A percentile compares a stretch with the other conserved stretches of the same genome.
Conservation (phyloP, 2,888 invertebrate species). For the Mycalesis mineus region DNA sequence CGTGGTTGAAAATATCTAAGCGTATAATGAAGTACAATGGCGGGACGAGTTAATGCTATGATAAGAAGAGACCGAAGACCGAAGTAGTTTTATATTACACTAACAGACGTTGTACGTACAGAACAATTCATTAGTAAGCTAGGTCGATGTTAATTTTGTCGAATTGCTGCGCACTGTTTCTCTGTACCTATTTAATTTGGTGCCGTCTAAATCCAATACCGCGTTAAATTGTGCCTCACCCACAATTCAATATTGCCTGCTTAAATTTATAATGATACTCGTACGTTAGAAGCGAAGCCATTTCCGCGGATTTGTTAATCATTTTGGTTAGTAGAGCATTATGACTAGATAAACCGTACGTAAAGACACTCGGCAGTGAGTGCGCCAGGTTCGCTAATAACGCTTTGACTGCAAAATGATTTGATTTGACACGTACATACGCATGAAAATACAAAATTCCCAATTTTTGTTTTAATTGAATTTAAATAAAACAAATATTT, state of each 20-base stretch:
- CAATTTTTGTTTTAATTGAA: too few species aligned
- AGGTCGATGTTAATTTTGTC: slow-evolving; percentile 1
- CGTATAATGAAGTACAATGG: too few species aligned
- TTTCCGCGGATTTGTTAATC: slow-evolving; percentile 2
- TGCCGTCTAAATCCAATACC: slow-evolving; percentile 23
- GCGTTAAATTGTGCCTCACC: slow-evolving; percentile 26
- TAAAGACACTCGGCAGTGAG: too few species aligned
- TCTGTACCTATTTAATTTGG: slow-evolving; percentile 24
- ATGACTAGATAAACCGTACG: background rate
- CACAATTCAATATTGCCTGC: slow-evolving; percentile 22
- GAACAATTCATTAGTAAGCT: slow-evolving; percentile 3
- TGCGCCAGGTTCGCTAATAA: too few species aligned
- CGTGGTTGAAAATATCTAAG: too few species aligned
- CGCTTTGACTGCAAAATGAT: too few species aligned
- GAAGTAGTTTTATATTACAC: too few species aligned
- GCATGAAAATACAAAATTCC: too few species aligned
- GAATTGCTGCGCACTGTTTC: slow-evolving; percentile 4
- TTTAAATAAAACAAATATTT: too few species aligned
- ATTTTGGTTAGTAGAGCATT: slow-evolving; percentile 2
- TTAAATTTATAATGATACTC: slow-evolving; percentile 16
- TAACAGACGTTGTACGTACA: background rate
- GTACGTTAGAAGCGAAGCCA: slow-evolving; percentile 9
- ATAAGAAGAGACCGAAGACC: too few species aligned
- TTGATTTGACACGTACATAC: too few species aligned
- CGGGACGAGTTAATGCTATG: too few species aligned